Conservation (phyloP, 2,888 invertebrate genomes). For the Archips crataeganus region DNA sequence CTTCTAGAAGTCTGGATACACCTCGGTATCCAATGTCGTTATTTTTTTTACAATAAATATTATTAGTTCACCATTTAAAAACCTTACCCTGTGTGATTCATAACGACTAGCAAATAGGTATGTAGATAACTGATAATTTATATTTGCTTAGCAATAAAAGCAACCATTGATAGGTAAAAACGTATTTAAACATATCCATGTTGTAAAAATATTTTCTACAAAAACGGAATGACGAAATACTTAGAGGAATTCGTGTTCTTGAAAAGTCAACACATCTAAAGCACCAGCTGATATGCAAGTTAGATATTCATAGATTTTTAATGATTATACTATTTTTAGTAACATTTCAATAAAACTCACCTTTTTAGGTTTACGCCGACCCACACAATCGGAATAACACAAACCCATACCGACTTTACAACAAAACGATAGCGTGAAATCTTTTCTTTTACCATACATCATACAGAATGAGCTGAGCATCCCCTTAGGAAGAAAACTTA, state of each 20-base stretch:
- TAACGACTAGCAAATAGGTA: constrained; percentile 18
- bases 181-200: too few relatives aligned
- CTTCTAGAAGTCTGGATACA: too few relatives aligned
- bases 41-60: too few relatives aligned
- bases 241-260: background rate
- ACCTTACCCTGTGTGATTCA: constrained; percentile 11
- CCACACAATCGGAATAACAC: constrained; percentile 68
- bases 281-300: background rate
- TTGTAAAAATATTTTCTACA: background rate
- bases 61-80: too few relatives aligned
- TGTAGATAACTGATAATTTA: constrained; percentile 2
- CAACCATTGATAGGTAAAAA: background rate
- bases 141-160: constrained; percentile 21
- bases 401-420: constrained; percentile 66
- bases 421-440: constrained; percentile 50
- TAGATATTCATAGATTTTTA: constrained; percentile 5
- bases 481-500: constrained; percentile 8
- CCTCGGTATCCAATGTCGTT: too few relatives aligned
- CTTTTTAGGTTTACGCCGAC: constrained; percentile 53
- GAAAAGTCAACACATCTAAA: background rate
- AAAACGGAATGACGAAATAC: background rate
- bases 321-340: background rate
- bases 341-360: constrained; percentile 51
- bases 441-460: constrained; percentile 57
- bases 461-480: constrained; percentile 48